These are phyloP conservation scores for Menura novaehollandiae DNA, from an alignment of 2,113 vertebrate genomes.

Conservation along the genomic window DNA sequence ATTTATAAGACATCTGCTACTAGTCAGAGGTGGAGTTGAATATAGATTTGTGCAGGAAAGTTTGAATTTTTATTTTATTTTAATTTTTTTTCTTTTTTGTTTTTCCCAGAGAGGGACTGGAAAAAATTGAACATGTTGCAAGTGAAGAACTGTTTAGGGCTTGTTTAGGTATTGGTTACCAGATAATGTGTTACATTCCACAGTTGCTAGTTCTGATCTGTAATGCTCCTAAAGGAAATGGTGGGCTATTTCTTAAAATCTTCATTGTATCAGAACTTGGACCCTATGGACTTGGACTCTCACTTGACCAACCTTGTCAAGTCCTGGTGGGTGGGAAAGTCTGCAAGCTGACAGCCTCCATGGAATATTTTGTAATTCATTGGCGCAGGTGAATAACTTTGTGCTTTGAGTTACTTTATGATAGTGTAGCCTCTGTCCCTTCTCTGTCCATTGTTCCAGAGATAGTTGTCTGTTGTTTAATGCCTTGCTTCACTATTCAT, in stretches of 20 bases:
- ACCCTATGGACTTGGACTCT: background rate
- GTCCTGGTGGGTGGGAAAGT: background rate
- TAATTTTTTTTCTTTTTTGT: background rate
- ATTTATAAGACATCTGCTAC: background rate
- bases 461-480: background rate
- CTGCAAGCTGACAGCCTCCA: background rate
- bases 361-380: background rate
- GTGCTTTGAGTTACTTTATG: background rate
- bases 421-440: background rate
- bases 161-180: background rate
- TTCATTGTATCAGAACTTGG: background rate
- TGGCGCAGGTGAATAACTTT: background rate
- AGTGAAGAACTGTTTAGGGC: background rate
- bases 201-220: background rate
- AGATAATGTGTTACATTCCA: background rate
- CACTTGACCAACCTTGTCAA: no score
- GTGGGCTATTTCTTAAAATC: background rate
- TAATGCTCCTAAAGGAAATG: background rate
- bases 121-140: background rate
- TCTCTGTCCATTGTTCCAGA: background rate
- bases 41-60: background rate
- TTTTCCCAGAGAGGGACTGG: background rate
- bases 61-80: background rate
- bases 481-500: background rate
- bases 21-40: background rate